Conservation (phyloP, 1,140 invertebrate species). For the Euura lappo region DNA sequence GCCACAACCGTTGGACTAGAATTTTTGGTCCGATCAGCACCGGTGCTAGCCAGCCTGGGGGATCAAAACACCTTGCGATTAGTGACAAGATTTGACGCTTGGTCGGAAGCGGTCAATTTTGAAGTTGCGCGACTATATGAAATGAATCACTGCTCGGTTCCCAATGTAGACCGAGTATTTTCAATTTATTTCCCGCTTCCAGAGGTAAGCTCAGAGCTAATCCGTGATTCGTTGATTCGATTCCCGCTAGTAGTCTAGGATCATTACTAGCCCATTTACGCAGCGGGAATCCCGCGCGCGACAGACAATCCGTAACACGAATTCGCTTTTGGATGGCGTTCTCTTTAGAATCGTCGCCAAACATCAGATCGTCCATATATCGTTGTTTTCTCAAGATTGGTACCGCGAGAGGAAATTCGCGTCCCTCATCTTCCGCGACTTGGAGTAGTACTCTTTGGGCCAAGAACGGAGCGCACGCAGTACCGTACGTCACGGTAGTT, state of each 20-base stretch:
- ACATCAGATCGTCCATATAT: not conserved
- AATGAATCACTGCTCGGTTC: not conserved
- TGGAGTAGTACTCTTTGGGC: conserved; percentile 32
- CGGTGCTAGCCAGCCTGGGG: conserved; percentile 17
- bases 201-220: not conserved
- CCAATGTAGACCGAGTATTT: not conserved
- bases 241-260: not conserved
- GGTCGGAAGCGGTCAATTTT: not conserved
- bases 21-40: conserved; percentile 11
- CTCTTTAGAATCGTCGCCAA: not conserved
- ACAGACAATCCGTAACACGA: not conserved
- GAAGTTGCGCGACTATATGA: not conserved
- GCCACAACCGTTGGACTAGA: conserved; percentile 16
- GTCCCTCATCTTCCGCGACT: conserved; percentile 26
- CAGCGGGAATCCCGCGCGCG: not conserved
- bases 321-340: not conserved
- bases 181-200: not conserved
- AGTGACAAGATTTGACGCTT: conserved; percentile 9
- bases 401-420: conserved; percentile 19
- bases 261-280: not conserved
- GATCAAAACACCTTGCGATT: conserved; percentile 15
- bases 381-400: not conserved
- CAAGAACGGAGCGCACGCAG: conserved; percentile 34
- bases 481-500: conserved; percentile 49
- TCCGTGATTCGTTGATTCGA: not conserved